phyloP scores from a whole-genome alignment of 2,797 vertebrate genomes.

The Triplophysa yarkandensis region DNA sequence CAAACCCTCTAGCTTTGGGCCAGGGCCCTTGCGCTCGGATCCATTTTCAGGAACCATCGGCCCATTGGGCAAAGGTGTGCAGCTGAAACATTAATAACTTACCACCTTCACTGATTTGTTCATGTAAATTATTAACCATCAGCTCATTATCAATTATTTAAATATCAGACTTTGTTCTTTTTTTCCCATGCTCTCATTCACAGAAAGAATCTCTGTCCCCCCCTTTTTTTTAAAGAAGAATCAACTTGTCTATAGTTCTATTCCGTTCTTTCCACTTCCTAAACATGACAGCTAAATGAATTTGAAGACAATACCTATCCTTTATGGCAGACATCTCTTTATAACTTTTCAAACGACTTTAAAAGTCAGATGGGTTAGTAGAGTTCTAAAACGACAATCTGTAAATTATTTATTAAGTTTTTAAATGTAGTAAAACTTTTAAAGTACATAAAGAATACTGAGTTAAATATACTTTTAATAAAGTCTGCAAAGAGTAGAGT shows the following conservation, averaged over 20 bases:
- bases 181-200: conserved; percentile 40
- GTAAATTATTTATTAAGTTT: background rate
- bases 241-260: conserved; percentile 16
- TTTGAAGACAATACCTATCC: conserved; percentile 12
- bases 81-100: conserved; percentile 76
- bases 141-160: conserved; percentile 79
- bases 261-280: conserved; percentile 43
- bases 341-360: background rate
- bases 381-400: background rate
- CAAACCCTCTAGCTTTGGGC: conserved; percentile 11
- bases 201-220: background rate
- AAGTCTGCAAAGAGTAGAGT: too few relatives aligned
- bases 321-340: background rate
- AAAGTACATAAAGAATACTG: too few relatives aligned
- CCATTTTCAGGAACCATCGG: conserved; percentile 34
- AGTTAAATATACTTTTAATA: too few relatives aligned
- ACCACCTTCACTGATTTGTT: conserved; percentile 74
- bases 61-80: conserved; percentile 58
- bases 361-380: background rate
- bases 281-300: conserved; percentile 42
- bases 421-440: too few relatives aligned
- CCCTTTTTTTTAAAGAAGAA: background rate
- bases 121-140: conserved; percentile 77
- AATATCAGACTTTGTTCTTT: conserved; percentile 60
- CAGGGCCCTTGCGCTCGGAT: conserved; percentile 1